Evolutionary conservation across 2,113 vertebrate species (phyloP), one percentile per base, ranked within the genome.

Genomic region (Meriones unguiculatus): DNA sequence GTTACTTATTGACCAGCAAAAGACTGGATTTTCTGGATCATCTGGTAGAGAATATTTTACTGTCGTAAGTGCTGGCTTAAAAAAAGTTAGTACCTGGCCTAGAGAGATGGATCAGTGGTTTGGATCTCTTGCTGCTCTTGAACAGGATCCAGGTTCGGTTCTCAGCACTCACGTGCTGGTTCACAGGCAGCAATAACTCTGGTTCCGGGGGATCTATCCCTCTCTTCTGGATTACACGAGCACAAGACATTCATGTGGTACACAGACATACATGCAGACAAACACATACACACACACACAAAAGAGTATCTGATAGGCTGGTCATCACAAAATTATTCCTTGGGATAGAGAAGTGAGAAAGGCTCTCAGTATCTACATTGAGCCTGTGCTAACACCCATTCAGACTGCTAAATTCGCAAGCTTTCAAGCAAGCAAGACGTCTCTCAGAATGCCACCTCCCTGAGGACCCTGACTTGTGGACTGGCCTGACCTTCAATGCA

Each of bases 21-120:
- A 87, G 93, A 57, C 11, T 69, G 15, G 25, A 96, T 57, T 93
- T 93, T 96, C 92, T 89, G 38, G 50, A 35, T 97, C 46, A 92
- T 8, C n/a, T 75, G 69, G 18, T 28, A 92, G 87, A 87, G 93
- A 93, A 89, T 78, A 92, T 77, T 91, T 88, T 72, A 91, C 41
- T 77, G 30, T 81, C 17, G 54, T 57, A 89, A 46, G 65, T 30
- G 15, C 11, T 62, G 25, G 38, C 38, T 65, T 81, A 46, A 5
- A 46, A 82, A 85, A 30, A 15, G 81, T 85, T 85, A 65, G 25
- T 65, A 18, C 30, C n/a, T 84, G 24, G 59, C 7, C 59, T 46
- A 59, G n/a, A 30, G 59, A 30, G 38, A 46, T 18, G 35, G 73
- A n/a, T 65, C 59, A 18, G n/a, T 41, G 81, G 38, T 11, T 85